Base-by-base conservation (phyloP, 2,113 vertebrate genomes). In the Vulpes ferrilata region DNA sequence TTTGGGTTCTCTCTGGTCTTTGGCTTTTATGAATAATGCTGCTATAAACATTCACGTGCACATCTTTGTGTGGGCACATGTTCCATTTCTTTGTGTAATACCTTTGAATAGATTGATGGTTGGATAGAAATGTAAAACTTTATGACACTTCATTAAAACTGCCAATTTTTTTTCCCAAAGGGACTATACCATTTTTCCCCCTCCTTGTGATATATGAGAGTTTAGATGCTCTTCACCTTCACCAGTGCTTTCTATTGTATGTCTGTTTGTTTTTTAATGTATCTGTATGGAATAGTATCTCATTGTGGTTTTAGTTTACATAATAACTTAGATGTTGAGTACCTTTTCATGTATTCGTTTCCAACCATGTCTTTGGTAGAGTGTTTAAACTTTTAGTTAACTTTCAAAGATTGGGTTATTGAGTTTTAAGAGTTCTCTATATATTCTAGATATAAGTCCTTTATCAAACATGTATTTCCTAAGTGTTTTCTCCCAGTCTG, bases 31-130 rank as follows among this genome's bases (percentile, higher is more conserved):
- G 10, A 93, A 57, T 74, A 73, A 80, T 59, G 23, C 38, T 76
- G 23, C 22, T 60, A 35, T 60, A 78, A 55, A 38, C n/a, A 59
- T 84, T 35, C 12, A 7, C 55, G n/a, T 51, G 27, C 5, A 81
- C 22, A 17, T 88, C n/a, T 92, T 59, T 25, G 10, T 64, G 16
- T 90, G 38, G 19, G 64, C 23, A 23, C 81, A 12, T 86, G 65
- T 87, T 87, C 93, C 65, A 87, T 91, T 82, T 90, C 48, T 86
- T 93, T 65, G 38, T 95, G 32, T 81, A 35, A 62, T 97, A 76
- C 59, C 30, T 86, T 93, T 53, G 57, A 57, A 32, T 85, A 73
- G 43, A 78, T 76, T 90, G 51, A 43, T 80, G 62, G 17, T 86
- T 86, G 73, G 80, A 86, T 79, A 53, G 59, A 95, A 83, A 74